Base-by-base conservation (phyloP, 1,140 invertebrate genomes). In the Drosophila nannoptera region DNA sequence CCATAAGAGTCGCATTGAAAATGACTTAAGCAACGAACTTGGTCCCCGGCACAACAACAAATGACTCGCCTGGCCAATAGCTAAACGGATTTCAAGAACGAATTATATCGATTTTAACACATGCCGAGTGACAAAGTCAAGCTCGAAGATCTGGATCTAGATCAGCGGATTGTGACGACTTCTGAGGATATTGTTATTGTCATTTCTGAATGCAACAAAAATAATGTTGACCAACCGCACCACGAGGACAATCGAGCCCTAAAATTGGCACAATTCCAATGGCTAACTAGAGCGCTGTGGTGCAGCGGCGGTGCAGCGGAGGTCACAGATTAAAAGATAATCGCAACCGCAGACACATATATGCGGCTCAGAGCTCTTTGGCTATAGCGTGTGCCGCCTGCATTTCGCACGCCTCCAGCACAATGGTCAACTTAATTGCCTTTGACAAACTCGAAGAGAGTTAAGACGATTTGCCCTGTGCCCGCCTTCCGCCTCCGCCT, bases 211-310 rank as follows among this genome's bases (percentile, higher is more conserved):
- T 49, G 14, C 12, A 5, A 69, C 66, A 69, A 69, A 56, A 45
- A 33, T 50, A 35, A 73, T 62, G 69, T 80, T 72, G 70, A 58
- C 61, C 82, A 69, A 75, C 48, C 64, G 14, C 48, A 36, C 22
- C n/a, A 22, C 22, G 22, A 14, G 59, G 59, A 72, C 65, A 77
- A 53, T 59, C 36, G 35, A 29, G 62, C 54, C 68, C 65, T 36
- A 48, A 84, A 78, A 84, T 83, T 84, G 68, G 61, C 62, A 69
- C 77, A 73, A 78, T 75, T 78, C 48, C 71, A 46, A 29, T 49
- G 14, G 46, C 55, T 75, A 83, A 83, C 78, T 83, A 83, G 78
- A 82, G 74, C 76, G 69, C 22, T 36, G 14, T 22, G 12, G 14
- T 43, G 40, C 40, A 43, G 12, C 14, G 36, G 12, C 14, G 36